Conservation (phyloP, 2,888 invertebrate genomes). For the Camptogramma bilineatum region DNA sequence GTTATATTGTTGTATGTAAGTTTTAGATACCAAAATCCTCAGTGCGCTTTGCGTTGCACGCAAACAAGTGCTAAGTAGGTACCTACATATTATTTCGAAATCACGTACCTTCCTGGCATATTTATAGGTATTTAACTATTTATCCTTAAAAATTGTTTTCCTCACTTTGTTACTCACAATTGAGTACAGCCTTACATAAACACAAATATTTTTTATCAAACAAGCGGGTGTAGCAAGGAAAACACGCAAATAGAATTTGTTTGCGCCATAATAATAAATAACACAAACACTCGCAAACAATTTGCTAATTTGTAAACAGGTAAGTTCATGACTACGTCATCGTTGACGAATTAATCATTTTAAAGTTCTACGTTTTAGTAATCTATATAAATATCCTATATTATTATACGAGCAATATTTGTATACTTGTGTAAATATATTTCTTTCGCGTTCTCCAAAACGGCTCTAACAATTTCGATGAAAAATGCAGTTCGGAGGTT, state of each 20-base stretch:
- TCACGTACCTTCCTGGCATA: too few species aligned
- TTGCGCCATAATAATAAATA: slow-evolving; percentile 7
- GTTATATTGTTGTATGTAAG: not conserved
- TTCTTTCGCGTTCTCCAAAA: too few species aligned
- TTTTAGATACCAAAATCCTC: not conserved
- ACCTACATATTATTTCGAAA: not conserved
- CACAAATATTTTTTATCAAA: slow-evolving; percentile 4
- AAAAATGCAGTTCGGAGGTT: too few species aligned
- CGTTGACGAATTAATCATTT: too few species aligned
- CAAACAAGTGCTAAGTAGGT: not conserved
- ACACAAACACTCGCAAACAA: not conserved
- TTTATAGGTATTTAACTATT: not conserved
- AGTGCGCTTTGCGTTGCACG: not conserved
- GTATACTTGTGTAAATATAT: too few species aligned
- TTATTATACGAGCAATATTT: too few species aligned
- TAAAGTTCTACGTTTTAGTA: too few species aligned
- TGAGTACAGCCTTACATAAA: not conserved
- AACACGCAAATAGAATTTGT: slow-evolving; percentile 16
- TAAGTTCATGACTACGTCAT: too few species aligned
- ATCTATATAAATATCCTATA: too few species aligned
- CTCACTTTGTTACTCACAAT: slow-evolving; percentile 17
- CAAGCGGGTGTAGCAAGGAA: slow-evolving; percentile 9
- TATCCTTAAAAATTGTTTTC: slow-evolving; percentile 28
- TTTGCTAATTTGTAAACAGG: not conserved
- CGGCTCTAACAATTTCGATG: too few species aligned